Evolutionary conservation across 2,888 invertebrate genomes (phyloP), one percentile per base, ranked within the genome.

Genomic region (Anthophora plumipes): DNA sequence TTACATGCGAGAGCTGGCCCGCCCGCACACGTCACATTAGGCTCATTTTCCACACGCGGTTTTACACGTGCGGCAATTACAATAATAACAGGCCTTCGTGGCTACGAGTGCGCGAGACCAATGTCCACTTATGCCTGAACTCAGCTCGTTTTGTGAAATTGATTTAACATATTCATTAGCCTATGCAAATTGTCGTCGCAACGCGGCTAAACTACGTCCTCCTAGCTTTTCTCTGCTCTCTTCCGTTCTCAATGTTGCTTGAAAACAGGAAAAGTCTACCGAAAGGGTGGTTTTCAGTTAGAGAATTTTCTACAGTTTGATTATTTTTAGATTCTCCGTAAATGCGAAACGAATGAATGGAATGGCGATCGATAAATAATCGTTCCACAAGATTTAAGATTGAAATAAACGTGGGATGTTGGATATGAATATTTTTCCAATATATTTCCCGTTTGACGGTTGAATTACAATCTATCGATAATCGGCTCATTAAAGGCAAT

Each of bases 131-230:
- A 85, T 85, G 83, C 85, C 77, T 81, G 83, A 85, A 76, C 88
- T 86, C 39, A 85, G 89, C 88, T 90, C 89, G 90, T 91, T 92
- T 92, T 90, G 85, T 88, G 83, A 91, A 91, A 93, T 92, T 92
- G 92, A 93, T 93, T 92, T 92, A 92, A 92, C 92, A 91, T 92
- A 92, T 93, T 93, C 92, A 92, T 93, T 92, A 92, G 91, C 81
- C 90, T 92, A 91, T 92, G 92, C 91, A 91, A 93, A 93, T 92
- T 80, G 79, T n/a, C 59, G 70, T 68, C 43, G 48, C 66, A 14
- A 50, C 50, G 64, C 64, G 60, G 9, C 17, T 17, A 9, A 41
- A 20, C 48, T 48, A 41, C 22, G 39, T n/a, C 8, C 11, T 39
- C 39, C 12, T 2, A 0, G 57, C 37, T 14, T 60, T 20, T 41